Evolutionary conservation across 1,140 invertebrate genomes (phyloP), one percentile per base, ranked within the genome.

Genomic region (Drosophila eugracilis): DNA sequence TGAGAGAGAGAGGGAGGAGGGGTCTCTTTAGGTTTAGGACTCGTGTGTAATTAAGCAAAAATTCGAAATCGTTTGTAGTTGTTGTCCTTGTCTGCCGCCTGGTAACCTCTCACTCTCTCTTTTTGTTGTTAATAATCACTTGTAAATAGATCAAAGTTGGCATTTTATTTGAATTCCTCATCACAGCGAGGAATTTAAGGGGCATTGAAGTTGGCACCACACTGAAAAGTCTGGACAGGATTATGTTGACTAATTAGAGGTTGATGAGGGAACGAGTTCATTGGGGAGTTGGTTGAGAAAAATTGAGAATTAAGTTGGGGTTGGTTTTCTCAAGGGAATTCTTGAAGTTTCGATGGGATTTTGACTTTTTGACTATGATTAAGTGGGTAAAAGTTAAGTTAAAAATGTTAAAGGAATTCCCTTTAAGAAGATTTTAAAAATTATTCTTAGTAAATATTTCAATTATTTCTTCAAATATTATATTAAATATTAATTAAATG

Each of bases 81-180:
- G 48, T 48, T 74, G 44, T 48, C 36, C 28, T 32, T 66, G 59
- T 39, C 60, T 50, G 36, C 7, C 44, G 19, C 19, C 19, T 5
- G 4, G 4, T 19, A 1, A n/a, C 4, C 21, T 12, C 42, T 1
- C 22, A n/a, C 9, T 4, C 19, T 4, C 7, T 12, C 3, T 30
- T 65, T 54, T 54, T 65, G 62, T 67, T 77, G 54, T 70, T 84
- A 78, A 84, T 83, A 83, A 83, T 83, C 81, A 77, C 78, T 84
- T 83, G 79, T 84, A 83, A 83, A 84, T 83, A 84, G 78, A 83
- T 83, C 78, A 83, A 83, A 83, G 79, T 78, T 83, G 79, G 62
- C 79, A 83, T 79, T 78, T 83, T 83, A 75, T 80, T 80, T 73
- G 72, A 55, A 59, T 73, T 45, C 19, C 32, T 32, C 50, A 57